Conservation (phyloP, 1,140 invertebrate species). For the Nephila pilipes region DNA sequence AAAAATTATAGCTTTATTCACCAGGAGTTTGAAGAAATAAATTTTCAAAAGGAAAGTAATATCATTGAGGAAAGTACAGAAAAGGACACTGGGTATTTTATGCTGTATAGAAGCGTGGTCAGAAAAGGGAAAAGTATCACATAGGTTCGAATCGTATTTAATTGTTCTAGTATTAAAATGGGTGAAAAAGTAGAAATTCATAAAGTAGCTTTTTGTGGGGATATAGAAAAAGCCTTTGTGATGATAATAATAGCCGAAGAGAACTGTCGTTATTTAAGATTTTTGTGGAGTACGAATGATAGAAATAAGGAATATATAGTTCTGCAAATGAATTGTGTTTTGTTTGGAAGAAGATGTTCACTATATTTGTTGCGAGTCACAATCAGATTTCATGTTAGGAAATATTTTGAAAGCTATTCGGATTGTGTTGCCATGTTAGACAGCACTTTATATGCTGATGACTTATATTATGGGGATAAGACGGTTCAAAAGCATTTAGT, state of each 20-base stretch:
- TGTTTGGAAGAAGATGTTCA: background rate
- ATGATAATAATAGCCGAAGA: background rate
- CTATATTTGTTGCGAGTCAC: too few species aligned
- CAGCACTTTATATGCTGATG: background rate
- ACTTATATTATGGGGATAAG: background rate
- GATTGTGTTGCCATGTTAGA: background rate
- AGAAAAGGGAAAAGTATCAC: background rate
- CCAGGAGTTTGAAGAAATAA: background rate
- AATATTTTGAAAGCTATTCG: too few species aligned
- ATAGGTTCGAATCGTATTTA: background rate
- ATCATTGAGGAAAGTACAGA: background rate
- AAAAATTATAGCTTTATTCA: background rate
- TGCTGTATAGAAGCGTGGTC: background rate
- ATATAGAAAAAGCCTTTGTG: background rate
- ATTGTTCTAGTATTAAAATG: background rate
- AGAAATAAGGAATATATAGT: background rate
- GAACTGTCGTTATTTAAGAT: background rate
- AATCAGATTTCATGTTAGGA: too few species aligned
- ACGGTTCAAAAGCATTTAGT: background rate
- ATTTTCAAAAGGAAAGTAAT: background rate
- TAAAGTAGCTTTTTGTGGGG: background rate
- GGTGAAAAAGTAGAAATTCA: background rate
- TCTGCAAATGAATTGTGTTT: background rate
- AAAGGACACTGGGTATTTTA: background rate
- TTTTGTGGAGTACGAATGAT: too few species aligned